Percentiles rank a stretch among this genome's conserved stretches.
phyloP scores from a whole-genome alignment of 2,113 vertebrate genomes.

The Seriola quinqueradiata region DNA sequence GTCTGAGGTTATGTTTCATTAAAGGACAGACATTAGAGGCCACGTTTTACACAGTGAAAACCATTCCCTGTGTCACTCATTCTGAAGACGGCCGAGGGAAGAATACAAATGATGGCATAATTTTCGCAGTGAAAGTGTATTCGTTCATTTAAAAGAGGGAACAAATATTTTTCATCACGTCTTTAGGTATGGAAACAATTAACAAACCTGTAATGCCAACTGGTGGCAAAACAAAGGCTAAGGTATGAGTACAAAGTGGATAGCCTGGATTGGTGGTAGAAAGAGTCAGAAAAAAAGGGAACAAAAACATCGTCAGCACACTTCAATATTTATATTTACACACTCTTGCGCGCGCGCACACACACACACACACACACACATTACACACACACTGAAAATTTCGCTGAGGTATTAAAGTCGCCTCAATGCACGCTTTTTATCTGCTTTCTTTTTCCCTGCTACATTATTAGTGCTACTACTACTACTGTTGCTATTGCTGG shows the following conservation, averaged over 20 bases:
- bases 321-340: conserved; percentile 84
- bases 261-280: conserved; percentile 63
- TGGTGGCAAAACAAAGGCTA: conserved; percentile 43
- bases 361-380: conserved; percentile 45
- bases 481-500: conserved; percentile 72
- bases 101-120: conserved; percentile 47
- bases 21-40: conserved; percentile 33
- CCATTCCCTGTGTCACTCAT: conserved; percentile 31
- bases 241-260: conserved; percentile 64
- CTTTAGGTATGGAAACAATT: conserved; percentile 56
- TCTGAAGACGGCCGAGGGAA: conserved; percentile 23
- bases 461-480: conserved; percentile 81
- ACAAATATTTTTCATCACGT: conserved; percentile 21
- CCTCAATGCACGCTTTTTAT: conserved; percentile 93
- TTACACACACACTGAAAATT: conserved; percentile 52
- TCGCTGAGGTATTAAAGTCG: conserved; percentile 87
- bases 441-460: conserved; percentile 92
- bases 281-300: conserved; percentile 66
- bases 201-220: conserved; percentile 51
- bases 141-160: conserved; percentile 36
- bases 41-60: conserved; percentile 48
- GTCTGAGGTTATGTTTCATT: conserved; percentile 24
- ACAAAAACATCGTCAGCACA: conserved; percentile 74
- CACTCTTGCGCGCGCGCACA: conserved; percentile 59
- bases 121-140: conserved; percentile 10